Base-by-base conservation (phyloP, 2,113 vertebrate species). In the Pelecanoides urinatrix region DNA sequence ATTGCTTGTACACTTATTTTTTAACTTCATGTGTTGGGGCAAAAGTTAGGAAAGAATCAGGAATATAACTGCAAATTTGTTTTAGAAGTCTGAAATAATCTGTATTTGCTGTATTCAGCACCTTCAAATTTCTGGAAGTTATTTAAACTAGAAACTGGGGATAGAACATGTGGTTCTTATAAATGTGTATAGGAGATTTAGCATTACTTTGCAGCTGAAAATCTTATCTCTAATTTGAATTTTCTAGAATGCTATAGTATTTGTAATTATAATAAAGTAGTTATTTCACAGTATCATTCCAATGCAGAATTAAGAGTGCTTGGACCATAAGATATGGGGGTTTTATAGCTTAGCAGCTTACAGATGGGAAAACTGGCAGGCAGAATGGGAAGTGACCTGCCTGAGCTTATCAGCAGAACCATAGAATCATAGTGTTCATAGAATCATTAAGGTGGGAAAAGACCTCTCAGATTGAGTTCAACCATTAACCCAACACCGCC, bases 241-340 rank as follows among this genome's bases (percentile, higher is more conserved):
- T 77, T 81, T 63, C 16, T 88, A 72, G 16, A 75, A 34, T 52
- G 47, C 26, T 59, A 16, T 53, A 21, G 5, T 44, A 77, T 73
- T 71, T 83, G 18, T 90, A 78, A 85, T 67, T 90, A 40, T 76
- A 68, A 73, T 53, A 47, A 53, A 27, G 13, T 45, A 62, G 17
- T 59, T 81, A 53, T 83, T 84, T 94, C 50, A 42, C 7, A 49
- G 11, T 27, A 44, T 86, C n/a, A 30, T 74, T 78, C 52, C 14
- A 44, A 11, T 61, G 38, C 15, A 81, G 50, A 90, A 55, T 74
- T 89, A 67, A 89, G 32, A 62, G 11, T 71, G 8, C 44, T 74
- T 78, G 23, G 8, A 8, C 21, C 36, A 8, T 52, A 68, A 68
- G 36, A 42, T 61, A 42, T 2, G 3, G 13, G 2, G 0, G 0